Conservation (phyloP, 2,888 invertebrate species). For the Polyommatus icarus region DNA sequence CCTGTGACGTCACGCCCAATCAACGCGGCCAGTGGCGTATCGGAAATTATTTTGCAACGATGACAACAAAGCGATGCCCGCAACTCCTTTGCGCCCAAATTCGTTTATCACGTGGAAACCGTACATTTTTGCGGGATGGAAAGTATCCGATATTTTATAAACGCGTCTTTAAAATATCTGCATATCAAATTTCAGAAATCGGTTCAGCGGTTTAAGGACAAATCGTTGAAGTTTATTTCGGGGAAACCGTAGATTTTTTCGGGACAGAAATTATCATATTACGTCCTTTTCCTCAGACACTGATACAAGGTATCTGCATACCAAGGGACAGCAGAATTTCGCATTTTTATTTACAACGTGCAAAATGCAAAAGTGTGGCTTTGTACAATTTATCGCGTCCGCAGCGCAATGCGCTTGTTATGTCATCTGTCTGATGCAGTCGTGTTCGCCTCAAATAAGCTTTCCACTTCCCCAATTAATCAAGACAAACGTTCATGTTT, state of each 20-base stretch:
- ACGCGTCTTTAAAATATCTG: too few species aligned
- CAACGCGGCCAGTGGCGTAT: slow-evolving; percentile 46
- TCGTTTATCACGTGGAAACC: not conserved
- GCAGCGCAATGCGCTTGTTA: slow-evolving; percentile 41
- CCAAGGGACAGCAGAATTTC: not conserved
- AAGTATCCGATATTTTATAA: not conserved
- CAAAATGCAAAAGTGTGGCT: slow-evolving; percentile 36
- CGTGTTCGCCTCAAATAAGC: slow-evolving; percentile 29
- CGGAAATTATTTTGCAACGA: slow-evolving; percentile 31
- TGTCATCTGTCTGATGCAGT: slow-evolving; percentile 36
- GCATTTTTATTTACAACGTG: slow-evolving; percentile 35
- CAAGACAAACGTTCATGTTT: slow-evolving; percentile 19
- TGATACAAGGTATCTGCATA: too few species aligned
- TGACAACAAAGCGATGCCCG: too few species aligned
- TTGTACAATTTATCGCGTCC: slow-evolving; percentile 32
- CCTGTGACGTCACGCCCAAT: slow-evolving; percentile 60
- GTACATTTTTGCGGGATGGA: not conserved
- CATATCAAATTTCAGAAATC: too few species aligned
- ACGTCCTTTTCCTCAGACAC: too few species aligned
- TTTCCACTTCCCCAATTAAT: slow-evolving; percentile 16
- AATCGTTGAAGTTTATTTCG: too few species aligned
- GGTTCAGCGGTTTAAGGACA: too few species aligned
- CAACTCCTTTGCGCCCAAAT: not conserved
- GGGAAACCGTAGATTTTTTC: too few species aligned
- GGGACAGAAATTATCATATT: too few species aligned